phyloP scores from a whole-genome alignment of 2,888 invertebrate genomes.

The Panzeria rudis region DNA sequence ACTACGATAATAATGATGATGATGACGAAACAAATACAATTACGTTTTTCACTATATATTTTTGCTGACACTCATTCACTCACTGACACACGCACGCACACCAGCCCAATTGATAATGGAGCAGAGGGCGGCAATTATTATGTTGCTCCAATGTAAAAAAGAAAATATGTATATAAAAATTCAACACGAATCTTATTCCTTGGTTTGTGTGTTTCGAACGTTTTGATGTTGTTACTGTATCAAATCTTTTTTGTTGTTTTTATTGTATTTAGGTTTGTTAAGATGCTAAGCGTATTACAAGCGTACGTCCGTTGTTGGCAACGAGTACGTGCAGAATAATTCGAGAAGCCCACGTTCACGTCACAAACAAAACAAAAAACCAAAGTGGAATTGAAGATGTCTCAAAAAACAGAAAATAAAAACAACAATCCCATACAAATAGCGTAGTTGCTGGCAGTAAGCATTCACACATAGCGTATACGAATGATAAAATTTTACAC shows the following conservation, averaged over 20 bases:
- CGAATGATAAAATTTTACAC: constrained; percentile 57
- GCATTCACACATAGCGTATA: constrained; percentile 25
- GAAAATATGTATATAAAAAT: constrained; percentile 61
- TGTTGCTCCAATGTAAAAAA: constrained; percentile 49
- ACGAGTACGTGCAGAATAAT: constrained; percentile 84
- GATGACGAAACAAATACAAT: constrained; percentile 64
- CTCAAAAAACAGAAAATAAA: constrained; percentile 62
- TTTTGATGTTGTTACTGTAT: constrained; percentile 55
- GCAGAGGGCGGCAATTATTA: constrained; percentile 69
- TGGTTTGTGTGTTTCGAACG: constrained; percentile 38
- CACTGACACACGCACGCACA: constrained; percentile 63
- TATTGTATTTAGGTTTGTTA: constrained; percentile 60
- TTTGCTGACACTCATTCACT: constrained; percentile 52
- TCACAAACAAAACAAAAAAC: constrained; percentile 84
- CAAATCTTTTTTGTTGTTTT: constrained; percentile 17
- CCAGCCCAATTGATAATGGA: constrained; percentile 35
- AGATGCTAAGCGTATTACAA: constrained; percentile 71
- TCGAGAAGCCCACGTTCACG: constrained; percentile 82
- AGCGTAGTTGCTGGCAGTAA: constrained; percentile 46
- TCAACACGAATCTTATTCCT: constrained; percentile 70
- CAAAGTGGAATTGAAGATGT: constrained; percentile 75
- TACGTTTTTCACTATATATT: constrained; percentile 73
- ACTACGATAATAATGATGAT: constrained; percentile 40
- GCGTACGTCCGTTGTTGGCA: constrained; percentile 82
- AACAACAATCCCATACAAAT: constrained; percentile 51